phyloP scores from a whole-genome alignment of 2,797 vertebrate species.

The Spondyliosoma cantharus region DNA sequence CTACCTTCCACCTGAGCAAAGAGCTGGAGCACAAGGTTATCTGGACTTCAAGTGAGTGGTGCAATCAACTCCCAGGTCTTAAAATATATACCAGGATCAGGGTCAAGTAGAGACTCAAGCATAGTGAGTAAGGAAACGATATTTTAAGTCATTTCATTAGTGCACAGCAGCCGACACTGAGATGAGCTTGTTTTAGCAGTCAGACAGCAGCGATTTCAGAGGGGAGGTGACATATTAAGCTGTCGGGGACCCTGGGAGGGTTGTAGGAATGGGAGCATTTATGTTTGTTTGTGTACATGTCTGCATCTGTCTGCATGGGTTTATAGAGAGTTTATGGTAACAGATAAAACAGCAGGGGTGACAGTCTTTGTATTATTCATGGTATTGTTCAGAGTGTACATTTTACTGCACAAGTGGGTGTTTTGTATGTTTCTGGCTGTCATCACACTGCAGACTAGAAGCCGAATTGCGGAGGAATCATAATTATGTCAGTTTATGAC shows the following conservation, averaged over 20 bases:
- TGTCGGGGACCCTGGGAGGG: conserved; percentile 4
- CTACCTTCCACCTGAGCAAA: neutral
- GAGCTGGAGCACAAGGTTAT: conserved; percentile 6
- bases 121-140: conserved; percentile 1
- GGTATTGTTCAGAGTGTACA: conserved; percentile 16
- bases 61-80: conserved; percentile 29
- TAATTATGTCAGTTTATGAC: neutral
- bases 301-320: conserved; percentile 18
- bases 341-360: conserved; percentile 39
- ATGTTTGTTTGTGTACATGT: conserved; percentile 17
- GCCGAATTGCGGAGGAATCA: conserved; percentile 9
- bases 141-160: conserved; percentile 5
- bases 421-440: conserved; percentile 18
- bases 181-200: conserved; percentile 17
- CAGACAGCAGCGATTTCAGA: conserved; percentile 13
- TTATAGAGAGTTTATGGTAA: conserved; percentile 33
- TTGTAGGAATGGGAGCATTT: neutral
- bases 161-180: neutral
- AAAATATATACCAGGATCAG: conserved; percentile 34
- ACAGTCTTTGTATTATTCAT: conserved; percentile 48
- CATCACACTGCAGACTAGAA: conserved; percentile 2
- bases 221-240: conserved; percentile 9
- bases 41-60: conserved; percentile 13
- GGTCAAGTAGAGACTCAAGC: conserved; percentile 17
- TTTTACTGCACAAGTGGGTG: conserved; percentile 3